Evolutionary conservation across 2,113 vertebrate species (phyloP), one percentile per base, ranked within the genome.

Genomic region (Macrotus californicus): DNA sequence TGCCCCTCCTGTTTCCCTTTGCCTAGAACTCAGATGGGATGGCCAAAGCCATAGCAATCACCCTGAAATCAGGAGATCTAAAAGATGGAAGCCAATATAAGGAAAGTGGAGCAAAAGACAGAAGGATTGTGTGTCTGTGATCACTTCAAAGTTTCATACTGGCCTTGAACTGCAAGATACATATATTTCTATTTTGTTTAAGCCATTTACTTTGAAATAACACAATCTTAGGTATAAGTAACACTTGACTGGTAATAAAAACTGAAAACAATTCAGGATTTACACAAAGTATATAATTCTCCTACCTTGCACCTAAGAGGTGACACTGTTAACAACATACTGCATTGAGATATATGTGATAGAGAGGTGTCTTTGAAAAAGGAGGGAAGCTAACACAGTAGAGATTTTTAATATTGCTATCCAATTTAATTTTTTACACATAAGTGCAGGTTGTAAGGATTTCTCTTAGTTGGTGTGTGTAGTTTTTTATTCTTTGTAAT

Each of bases 401-500:
- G 79, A 24, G 16, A 77, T 43, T 86, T 91, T 89, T 31, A 34
- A 61, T 64, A 61, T n/a, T 88, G 72, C 77, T 89, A 79, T 18
- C 84, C 21, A 92, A 86, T 61, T 93, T 82, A 26, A 12, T 73
- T 86, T 91, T 77, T 43, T 73, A 76, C 6, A 84, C 16, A 39
- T 83, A 93, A 91, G 6, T 91, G 18, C 5, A 41, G 16, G 19
- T 67, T 88, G 19, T 39, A 76, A 70, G 21, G 76, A 80, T 36
- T 91, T 87, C 46, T 84, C 54, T 77, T 61, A 76, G 73, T 87
- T 66, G 34, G 43, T 54, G 67, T 72, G 93, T 73, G 4, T 1
- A 34, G 24, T 93, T 91, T 91, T 95, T 83, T 70, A 80, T 70
- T 91, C 91, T 87, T 93, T 43, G 64, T 56, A 80, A 50, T 94